phyloP scores from a whole-genome alignment of 2,113 vertebrate species.

The Ariopsis seemanni region DNA sequence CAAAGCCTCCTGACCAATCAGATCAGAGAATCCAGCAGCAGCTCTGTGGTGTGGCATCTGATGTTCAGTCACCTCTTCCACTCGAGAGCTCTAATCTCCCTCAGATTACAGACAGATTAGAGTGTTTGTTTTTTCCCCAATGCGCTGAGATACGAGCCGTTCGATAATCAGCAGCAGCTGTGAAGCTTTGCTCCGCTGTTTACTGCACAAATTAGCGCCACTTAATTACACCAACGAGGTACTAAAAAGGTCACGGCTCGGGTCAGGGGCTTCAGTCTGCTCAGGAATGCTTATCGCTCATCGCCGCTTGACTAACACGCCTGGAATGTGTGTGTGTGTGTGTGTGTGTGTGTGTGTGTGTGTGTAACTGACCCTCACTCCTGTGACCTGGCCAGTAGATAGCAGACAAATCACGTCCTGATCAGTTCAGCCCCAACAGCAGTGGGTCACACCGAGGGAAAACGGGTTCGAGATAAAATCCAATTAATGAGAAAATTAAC shows the following conservation, averaged over 20 bases:
- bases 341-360: conserved; percentile 22
- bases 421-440: neutral
- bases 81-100: conserved; percentile 23
- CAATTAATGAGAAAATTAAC: neutral
- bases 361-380: conserved; percentile 26
- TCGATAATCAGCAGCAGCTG: conserved; percentile 28
- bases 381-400: conserved; percentile 3
- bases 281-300: conserved; percentile 35
- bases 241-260: conserved; percentile 29
- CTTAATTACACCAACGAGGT: conserved; percentile 37
- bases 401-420: neutral
- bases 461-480: neutral
- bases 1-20: neutral
- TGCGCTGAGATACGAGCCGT: neutral
- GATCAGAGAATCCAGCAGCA: neutral
- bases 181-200: conserved; percentile 1
- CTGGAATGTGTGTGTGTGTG: conserved; percentile 29
- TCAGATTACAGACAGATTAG: conserved; percentile 28
- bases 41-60: neutral
- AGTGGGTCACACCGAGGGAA: neutral
- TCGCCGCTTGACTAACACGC: neutral
- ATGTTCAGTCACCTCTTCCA: neutral
- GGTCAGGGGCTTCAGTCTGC: conserved; percentile 31
- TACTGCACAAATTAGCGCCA: conserved; percentile 34
- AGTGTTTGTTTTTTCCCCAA: conserved; percentile 24